Conservation (phyloP, 2,113 vertebrate genomes). For the Podarcis muralis region DNA sequence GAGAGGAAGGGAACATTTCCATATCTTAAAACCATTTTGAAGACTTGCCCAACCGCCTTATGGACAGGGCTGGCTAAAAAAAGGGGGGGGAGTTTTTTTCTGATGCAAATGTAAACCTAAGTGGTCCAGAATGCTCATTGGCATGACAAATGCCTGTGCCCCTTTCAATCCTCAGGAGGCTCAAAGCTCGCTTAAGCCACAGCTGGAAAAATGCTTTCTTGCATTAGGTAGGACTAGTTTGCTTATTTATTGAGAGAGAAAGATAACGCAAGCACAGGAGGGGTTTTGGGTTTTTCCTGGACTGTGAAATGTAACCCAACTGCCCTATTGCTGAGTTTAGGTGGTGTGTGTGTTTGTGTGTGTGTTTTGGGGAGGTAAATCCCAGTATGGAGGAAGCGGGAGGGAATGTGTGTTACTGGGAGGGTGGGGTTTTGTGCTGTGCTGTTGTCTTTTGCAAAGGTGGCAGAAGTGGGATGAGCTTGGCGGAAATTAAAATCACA, state of each 20-base stretch:
- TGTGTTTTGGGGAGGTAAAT: background rate
- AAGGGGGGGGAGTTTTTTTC: background rate
- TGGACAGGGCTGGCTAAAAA: background rate
- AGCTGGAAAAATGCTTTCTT: background rate
- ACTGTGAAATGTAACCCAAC: background rate
- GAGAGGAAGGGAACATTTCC: too few relatives aligned
- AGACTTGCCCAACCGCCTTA: background rate
- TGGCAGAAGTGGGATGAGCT: background rate
- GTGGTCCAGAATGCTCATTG: background rate
- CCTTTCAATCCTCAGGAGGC: background rate
- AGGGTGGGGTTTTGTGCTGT: background rate
- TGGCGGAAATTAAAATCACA: background rate
- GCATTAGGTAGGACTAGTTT: background rate
- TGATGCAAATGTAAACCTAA: background rate
- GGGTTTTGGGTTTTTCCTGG: too few relatives aligned
- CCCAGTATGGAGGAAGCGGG: too few relatives aligned
- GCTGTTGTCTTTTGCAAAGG: background rate
- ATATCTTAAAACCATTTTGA: too few relatives aligned
- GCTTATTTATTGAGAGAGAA: too few relatives aligned
- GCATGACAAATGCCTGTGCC: background rate
- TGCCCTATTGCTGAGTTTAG: background rate
- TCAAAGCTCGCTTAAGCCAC: background rate
- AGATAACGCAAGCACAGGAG: background rate
- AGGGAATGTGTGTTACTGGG: background rate
- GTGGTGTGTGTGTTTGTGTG: too few relatives aligned